Conservation (phyloP, 1,140 invertebrate genomes). For the Lepidurus apus region DNA sequence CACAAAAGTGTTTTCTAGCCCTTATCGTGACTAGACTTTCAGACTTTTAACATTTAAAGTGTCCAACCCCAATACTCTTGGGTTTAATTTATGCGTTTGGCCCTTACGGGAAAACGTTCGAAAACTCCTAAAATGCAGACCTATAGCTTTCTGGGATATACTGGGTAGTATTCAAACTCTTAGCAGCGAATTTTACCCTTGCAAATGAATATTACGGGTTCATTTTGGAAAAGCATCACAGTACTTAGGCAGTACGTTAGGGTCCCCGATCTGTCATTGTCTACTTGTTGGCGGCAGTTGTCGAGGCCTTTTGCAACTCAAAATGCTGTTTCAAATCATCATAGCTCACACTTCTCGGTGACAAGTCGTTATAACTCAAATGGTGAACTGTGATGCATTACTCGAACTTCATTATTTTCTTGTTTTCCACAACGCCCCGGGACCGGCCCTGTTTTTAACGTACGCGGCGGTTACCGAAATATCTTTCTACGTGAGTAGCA, state of each 20-base stretch:
- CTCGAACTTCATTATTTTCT: not conserved
- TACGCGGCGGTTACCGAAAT: not conserved
- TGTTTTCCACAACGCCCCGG: not conserved
- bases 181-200: not conserved
- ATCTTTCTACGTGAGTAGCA: not conserved
- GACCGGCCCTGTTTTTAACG: not conserved
- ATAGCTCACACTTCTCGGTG: slow-evolving; percentile 1
- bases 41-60: slow-evolving; percentile 9
- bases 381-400: not conserved
- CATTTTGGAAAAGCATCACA: not conserved
- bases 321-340: not conserved
- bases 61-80: not conserved
- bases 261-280: not conserved
- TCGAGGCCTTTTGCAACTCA: not conserved
- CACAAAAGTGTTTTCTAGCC: not conserved
- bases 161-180: not conserved
- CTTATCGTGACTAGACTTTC: slow-evolving; percentile 6
- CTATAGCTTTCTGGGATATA: not conserved
- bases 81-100: slow-evolving; percentile 15
- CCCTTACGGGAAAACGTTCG: not conserved
- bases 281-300: not conserved
- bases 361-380: slow-evolving; percentile 6
- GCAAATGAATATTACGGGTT: not conserved
- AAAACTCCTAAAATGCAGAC: not conserved
- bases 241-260: not conserved